Conservation (phyloP, 1,140 invertebrate genomes). For the Habropoda laboriosa region DNA sequence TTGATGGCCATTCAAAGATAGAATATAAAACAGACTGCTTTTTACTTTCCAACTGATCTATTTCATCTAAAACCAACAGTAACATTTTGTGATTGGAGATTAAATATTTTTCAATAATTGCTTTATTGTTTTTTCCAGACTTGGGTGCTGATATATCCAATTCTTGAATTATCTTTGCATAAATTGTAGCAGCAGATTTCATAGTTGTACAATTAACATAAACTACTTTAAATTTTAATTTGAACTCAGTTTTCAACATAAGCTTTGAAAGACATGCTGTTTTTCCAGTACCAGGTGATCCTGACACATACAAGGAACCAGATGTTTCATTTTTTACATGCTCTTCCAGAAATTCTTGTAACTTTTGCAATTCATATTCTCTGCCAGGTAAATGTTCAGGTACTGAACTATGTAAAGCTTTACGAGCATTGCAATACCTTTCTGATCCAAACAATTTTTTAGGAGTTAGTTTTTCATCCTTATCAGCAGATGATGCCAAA, state of each 20-base stretch:
- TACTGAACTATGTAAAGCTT: constrained; percentile 87
- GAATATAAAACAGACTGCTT: constrained; percentile 95
- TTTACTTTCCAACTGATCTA: constrained; percentile 94
- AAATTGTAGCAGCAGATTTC: constrained; percentile 88
- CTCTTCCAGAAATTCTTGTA: constrained; percentile 87
- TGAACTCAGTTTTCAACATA: constrained; percentile 84
- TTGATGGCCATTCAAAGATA: constrained; percentile 96
- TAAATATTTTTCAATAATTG: constrained; percentile 86
- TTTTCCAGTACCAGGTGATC: constrained; percentile 98
- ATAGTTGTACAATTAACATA: constrained; percentile 93
- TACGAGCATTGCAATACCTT: constrained; percentile 83
- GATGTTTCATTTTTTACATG: constrained; percentile 87
- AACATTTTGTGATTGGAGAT: constrained; percentile 85
- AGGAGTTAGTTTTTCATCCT: constrained; percentile 55
- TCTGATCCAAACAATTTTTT: constrained; percentile 70
- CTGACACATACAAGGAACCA: constrained; percentile 95
- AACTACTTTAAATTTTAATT: constrained; percentile 84
- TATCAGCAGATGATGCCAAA: constrained; percentile 48
- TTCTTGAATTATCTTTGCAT: constrained; percentile 86
- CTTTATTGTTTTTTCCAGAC: constrained; percentile 84
- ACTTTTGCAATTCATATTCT: constrained; percentile 87
- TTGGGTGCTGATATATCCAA: constrained; percentile 80
- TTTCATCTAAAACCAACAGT: constrained; percentile 96
- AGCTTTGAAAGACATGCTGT: constrained; percentile 92
- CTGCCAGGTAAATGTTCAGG: constrained; percentile 88